Base-by-base conservation (phyloP, 2,113 vertebrate genomes). In the Coturnix japonica region DNA sequence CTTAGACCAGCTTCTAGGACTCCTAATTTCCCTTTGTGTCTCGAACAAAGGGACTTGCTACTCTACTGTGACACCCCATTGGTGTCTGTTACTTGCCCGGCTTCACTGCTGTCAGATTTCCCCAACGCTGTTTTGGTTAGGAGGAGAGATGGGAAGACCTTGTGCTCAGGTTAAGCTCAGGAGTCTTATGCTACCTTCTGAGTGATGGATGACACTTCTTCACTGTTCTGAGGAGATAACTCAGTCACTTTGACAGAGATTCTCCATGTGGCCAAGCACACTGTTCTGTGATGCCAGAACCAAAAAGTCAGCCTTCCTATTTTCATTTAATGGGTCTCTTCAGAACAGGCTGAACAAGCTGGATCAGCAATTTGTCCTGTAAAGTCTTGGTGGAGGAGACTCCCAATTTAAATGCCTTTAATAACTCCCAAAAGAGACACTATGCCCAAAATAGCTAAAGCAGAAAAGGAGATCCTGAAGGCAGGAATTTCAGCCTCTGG, bases 111-210 rank as follows among this genome's bases (percentile, higher is more conserved):
- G 12, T 69, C 10, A 3, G 7, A 9, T 19, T 47, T 2, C 10
- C 3, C 0, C 18, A 37, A 20, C 3, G 2, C 13, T 10, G 1
- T 28, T 63, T 35, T n/a, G 5, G 49, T 25, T 53, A 5, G 2
- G 23, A 22, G 39, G 7, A 79, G 13, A 69, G 30, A 17, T 44
- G 54, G 5, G 17, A 20, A 65, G 22, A 61, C 5, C 9, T 19
- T 3, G 13, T 0, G 0, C 6, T 66, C 21, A 4, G 7, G 18
- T 35, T 71, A 30, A 17, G 15, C 51, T 53, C 51, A 30, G 65
- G 28, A 71, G 21, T 13, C 5, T 35, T 21, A 17, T 69, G 5
- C 18, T 65, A 28, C 23, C n/a, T 59, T 74, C 30, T 90, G 33
- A 13, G 33, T 18, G 5, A 31, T n/a, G n/a, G 35, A 28, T 59